Evolutionary conservation across 2,888 invertebrate species (phyloP).

Genomic region (Portevinia maculata): DNA sequence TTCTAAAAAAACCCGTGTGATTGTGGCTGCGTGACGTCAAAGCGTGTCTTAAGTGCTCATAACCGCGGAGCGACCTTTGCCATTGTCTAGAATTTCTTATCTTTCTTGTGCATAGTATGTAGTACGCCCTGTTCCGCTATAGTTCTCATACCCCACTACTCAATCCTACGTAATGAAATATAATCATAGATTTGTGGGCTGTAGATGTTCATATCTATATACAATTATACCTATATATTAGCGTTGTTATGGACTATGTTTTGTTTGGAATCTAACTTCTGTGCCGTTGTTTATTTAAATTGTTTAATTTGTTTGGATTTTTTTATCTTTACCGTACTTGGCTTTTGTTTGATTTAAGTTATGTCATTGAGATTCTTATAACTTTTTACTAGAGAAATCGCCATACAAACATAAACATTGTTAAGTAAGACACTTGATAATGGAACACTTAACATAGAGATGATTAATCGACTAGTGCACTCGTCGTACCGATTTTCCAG

Average conservation of each 20-base stretch:
- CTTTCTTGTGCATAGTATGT: slow-evolving; percentile 16
- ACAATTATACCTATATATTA: too few relatives aligned
- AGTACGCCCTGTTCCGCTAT: background rate
- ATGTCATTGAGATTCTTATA: slow-evolving; percentile 32
- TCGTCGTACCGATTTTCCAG: too few relatives aligned
- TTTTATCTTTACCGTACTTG: background rate
- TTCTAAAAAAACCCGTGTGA: slow-evolving; percentile 6
- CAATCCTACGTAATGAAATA: background rate
- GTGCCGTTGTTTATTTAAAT: slow-evolving; percentile 45
- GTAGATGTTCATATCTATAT: background rate
- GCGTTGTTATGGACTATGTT: too few relatives aligned
- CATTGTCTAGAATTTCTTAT: slow-evolving; percentile 52
- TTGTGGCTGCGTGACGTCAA: slow-evolving; percentile 53
- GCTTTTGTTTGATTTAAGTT: slow-evolving; percentile 23
- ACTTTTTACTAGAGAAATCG: background rate
- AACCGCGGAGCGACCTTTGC: slow-evolving; percentile 56
- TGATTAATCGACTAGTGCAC: too few relatives aligned
- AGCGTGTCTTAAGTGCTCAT: slow-evolving; percentile 36
- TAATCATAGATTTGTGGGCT: background rate
- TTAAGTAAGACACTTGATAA: too few relatives aligned
- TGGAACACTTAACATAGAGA: too few relatives aligned
- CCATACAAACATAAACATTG: background rate
- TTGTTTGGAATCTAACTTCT: slow-evolving; percentile 35
- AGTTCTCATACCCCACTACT: background rate
- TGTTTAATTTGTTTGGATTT: slow-evolving; percentile 39